phyloP scores from a whole-genome alignment of 2,113 vertebrate species.

The Takifugu flavidus region DNA sequence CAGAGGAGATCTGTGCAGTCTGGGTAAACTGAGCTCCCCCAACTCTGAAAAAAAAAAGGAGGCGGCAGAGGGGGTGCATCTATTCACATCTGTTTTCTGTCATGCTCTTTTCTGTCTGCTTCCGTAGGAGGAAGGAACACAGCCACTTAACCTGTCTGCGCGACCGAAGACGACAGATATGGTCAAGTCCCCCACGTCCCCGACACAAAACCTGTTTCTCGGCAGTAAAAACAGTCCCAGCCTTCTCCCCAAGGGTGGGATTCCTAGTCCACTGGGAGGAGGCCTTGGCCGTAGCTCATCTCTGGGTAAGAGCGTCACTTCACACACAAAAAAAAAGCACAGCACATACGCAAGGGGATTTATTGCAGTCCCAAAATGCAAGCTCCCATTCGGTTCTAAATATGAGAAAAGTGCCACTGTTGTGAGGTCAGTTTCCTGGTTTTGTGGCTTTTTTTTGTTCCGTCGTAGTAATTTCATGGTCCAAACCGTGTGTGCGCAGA shows the following conservation, averaged over 20 bases:
- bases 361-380: neutral
- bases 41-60: constrained; percentile 25
- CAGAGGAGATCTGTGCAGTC: constrained; percentile 47
- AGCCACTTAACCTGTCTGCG: constrained; percentile 97
- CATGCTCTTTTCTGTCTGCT: constrained; percentile 53
- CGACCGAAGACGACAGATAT: constrained; percentile 93
- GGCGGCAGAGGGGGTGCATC: constrained; percentile 45
- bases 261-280: constrained; percentile 86
- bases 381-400: constrained; percentile 1
- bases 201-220: constrained; percentile 89
- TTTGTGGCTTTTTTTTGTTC: neutral
- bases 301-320: constrained; percentile 81
- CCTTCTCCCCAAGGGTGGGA: constrained; percentile 83
- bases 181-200: constrained; percentile 91
- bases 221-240: constrained; percentile 90
- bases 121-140: constrained; percentile 92
- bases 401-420: constrained; percentile 5
- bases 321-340: constrained; percentile 7
- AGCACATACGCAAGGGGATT: constrained; percentile 11
- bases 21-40: constrained; percentile 47
- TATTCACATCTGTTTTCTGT: constrained; percentile 78
- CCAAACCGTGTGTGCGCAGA: constrained; percentile 71
- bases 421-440: neutral
- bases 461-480: neutral
- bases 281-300: constrained; percentile 89